Conservation (phyloP, 2,888 invertebrate genomes). For the Mongoloraphidia duomilia region DNA sequence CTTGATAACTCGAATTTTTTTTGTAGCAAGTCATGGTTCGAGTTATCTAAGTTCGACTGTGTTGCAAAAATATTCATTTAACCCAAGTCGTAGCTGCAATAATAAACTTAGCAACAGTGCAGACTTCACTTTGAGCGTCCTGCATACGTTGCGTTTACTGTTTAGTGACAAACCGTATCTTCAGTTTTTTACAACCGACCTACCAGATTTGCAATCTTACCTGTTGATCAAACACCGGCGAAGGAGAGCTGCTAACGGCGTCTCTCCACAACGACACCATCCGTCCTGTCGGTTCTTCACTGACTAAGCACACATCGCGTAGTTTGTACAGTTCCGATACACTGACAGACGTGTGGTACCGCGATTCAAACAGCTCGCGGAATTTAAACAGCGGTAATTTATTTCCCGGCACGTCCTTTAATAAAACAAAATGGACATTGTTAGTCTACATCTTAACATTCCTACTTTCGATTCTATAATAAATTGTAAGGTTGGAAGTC, state of each 20-base stretch:
- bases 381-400: conserved; percentile 67
- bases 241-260: conserved; percentile 37
- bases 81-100: no score
- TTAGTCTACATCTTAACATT: no score
- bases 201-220: not conserved
- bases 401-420: conserved; percentile 57
- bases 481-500: no score
- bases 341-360: conserved; percentile 60
- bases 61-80: no score
- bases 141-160: no score
- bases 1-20: no score
- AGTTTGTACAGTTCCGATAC: conserved; percentile 58
- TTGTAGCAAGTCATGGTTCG: no score
- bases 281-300: conserved; percentile 51
- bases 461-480: no score
- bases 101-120: no score
- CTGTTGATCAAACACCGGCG: conserved; percentile 23
- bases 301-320: conserved; percentile 62
- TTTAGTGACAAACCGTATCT: not conserved
- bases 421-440: no score
- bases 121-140: no score
- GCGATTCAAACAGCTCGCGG: conserved; percentile 67
- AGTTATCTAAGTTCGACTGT: no score
- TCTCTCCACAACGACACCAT: conserved; percentile 51
- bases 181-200: not conserved